Conservation (phyloP, 1,140 invertebrate genomes). For the Euwallacea fornicatus region DNA sequence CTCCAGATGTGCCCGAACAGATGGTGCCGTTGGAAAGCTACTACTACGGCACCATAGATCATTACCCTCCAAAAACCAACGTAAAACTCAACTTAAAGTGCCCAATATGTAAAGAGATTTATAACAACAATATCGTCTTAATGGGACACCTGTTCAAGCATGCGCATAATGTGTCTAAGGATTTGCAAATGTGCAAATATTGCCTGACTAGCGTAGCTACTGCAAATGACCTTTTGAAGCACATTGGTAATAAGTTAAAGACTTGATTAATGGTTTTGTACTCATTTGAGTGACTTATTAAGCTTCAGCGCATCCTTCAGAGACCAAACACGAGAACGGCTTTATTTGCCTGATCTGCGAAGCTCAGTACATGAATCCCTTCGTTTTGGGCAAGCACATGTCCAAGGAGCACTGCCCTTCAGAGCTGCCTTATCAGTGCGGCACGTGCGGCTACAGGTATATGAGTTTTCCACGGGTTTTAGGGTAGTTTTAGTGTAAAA, state of each 20-base stretch:
- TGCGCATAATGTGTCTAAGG: slow-evolving; percentile 56
- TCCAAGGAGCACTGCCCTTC: slow-evolving; percentile 71
- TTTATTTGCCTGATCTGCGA: slow-evolving; percentile 71
- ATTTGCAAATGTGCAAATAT: slow-evolving; percentile 58
- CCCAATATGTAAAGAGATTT: slow-evolving; percentile 52
- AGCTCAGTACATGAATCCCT: slow-evolving; percentile 62
- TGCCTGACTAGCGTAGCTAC: slow-evolving; percentile 59
- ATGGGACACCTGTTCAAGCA: slow-evolving; percentile 72
- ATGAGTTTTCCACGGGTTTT: neutral
- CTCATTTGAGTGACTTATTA: slow-evolving; percentile 5
- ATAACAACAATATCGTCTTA: slow-evolving; percentile 64
- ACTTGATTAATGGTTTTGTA: neutral
- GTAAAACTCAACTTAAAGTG: slow-evolving; percentile 48
- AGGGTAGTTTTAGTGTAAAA: neutral
- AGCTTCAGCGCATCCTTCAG: slow-evolving; percentile 59
- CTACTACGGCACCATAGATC: slow-evolving; percentile 61
- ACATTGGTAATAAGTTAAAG: slow-evolving; percentile 51
- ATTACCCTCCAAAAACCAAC: slow-evolving; percentile 37
- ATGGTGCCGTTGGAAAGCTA: slow-evolving; percentile 59
- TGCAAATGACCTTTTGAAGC: slow-evolving; percentile 56
- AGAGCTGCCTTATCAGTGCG: slow-evolving; percentile 80
- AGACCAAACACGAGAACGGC: slow-evolving; percentile 59
- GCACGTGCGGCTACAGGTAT: slow-evolving; percentile 67
- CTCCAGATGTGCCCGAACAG: slow-evolving; percentile 46
- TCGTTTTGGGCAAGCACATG: slow-evolving; percentile 72